Evolutionary conservation across 1,140 invertebrate species (phyloP).

Genomic region (Paracyclopina nana): DNA sequence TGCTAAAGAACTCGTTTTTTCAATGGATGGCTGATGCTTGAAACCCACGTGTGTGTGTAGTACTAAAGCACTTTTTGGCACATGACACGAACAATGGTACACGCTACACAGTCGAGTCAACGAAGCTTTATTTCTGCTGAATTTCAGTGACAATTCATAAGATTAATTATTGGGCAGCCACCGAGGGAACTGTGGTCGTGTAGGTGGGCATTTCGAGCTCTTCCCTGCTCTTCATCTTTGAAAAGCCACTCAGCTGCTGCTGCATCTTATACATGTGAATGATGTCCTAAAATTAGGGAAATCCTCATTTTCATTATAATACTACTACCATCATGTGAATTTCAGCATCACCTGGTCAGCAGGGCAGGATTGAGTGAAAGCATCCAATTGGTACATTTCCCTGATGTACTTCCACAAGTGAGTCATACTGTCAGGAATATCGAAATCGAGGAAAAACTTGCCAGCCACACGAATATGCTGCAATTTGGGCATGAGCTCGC

Average conservation of each 20-base stretch:
- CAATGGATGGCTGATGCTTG: too few relatives aligned
- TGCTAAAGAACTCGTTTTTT: too few relatives aligned
- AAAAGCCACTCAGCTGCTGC: constrained; percentile 29
- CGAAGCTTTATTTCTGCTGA: too few relatives aligned
- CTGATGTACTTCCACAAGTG: constrained; percentile 85
- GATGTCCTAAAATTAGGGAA: too few relatives aligned
- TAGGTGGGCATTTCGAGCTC: constrained; percentile 15
- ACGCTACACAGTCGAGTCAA: too few relatives aligned
- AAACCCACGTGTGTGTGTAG: too few relatives aligned
- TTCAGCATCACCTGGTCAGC: constrained; percentile 59
- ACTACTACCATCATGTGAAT: not conserved
- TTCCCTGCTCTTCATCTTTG: constrained; percentile 13
- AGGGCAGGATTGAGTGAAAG: constrained; percentile 83
- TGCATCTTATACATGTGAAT: constrained; percentile 92
- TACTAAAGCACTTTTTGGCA: too few relatives aligned
- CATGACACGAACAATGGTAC: too few relatives aligned
- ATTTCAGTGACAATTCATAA: too few relatives aligned
- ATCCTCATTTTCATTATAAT: not conserved
- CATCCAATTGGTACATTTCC: constrained; percentile 87
- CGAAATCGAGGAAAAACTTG: constrained; percentile 77
- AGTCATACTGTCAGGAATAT: constrained; percentile 60
- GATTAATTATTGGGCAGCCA: too few relatives aligned
- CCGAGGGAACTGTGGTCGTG: too few relatives aligned
- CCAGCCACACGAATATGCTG: constrained; percentile 96
- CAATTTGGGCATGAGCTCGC: constrained; percentile 90